Base-by-base conservation (phyloP, 2,888 invertebrate genomes). In the Hermaeophaga mercurialis region DNA sequence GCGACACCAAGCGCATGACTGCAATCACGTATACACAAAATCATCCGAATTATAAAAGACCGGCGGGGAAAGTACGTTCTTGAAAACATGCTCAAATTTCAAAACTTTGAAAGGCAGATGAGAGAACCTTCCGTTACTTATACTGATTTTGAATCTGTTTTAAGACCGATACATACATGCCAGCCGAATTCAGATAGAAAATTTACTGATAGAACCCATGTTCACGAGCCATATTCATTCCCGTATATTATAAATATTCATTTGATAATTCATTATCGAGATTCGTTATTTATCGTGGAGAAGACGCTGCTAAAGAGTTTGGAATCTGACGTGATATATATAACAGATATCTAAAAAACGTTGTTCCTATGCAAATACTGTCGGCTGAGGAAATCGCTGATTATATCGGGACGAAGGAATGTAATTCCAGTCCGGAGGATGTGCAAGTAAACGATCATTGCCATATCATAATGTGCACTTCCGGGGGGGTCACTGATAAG, bases 231-330 rank as follows among this genome's bases (percentile, higher is more conserved):
- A 2, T 26, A 8, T 8, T 26, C 26, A 8, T 26, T 26, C 6
- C 4, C 22, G 6, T 22, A 22, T 22, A 9, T 45, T 26, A 45
- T 41, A 45, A 26, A 17, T 31, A n/a, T 28, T 45, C 28, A 7
- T 45, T 31, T 7, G 11, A 31, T 26, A 15, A 45, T 9, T 6
- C 14, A 6, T n/a, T 31, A 17, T 17, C 31, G 1, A 31, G 28
- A 44, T 44, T 17, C 7, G 45, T 19, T n/a, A n/a, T 14, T 6
- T 31, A 28, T 5, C 12, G 12, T 7, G 24, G 24, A 9, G 45
- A 19, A 11, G 2, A 22, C 11, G 41, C 15, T n/a, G 39, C 11
- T 14, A 12, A 36, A 12, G 36, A 15, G 14, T 36, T 36, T 36
- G n/a, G 12, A 12, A 3, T 7, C 14, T 15, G n/a, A 36, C 2